Conservation (phyloP, 2,113 vertebrate species). For the Salvelinus fontinalis region DNA sequence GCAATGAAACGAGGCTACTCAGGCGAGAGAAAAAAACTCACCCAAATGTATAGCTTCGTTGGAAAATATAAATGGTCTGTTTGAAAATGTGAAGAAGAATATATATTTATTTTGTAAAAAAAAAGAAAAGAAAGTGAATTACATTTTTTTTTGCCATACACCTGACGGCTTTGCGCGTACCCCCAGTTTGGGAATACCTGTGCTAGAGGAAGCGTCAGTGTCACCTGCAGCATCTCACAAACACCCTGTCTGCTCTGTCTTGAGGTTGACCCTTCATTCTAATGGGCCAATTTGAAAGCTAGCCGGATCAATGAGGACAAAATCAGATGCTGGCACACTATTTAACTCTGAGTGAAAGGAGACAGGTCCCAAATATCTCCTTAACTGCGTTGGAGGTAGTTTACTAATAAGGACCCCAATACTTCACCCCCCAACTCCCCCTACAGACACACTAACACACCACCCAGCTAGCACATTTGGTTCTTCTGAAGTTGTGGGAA, state of each 20-base stretch:
- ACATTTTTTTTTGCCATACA: no score
- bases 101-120: no score
- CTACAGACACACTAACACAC: background rate
- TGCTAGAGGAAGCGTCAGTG: background rate
- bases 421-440: background rate
- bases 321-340: conserved; percentile 1
- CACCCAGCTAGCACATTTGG: background rate
- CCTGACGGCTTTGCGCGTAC: no score
- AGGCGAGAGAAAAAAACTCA: no score
- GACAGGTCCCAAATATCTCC: background rate
- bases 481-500: no score
- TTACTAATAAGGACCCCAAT: background rate
- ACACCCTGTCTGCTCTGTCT: conserved; percentile 1
- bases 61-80: no score
- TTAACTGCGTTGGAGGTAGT: background rate
- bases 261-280: background rate
- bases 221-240: background rate
- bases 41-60: no score
- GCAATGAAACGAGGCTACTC: no score
- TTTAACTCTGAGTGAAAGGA: background rate
- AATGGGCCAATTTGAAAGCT: background rate
- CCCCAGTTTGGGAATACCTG: background rate
- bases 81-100: no score
- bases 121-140: no score
- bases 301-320: background rate